A percentile compares a stretch with the other conserved stretches of the same genome.
Conservation (phyloP, 2,113 vertebrate genomes). For the Malurus elegans region DNA sequence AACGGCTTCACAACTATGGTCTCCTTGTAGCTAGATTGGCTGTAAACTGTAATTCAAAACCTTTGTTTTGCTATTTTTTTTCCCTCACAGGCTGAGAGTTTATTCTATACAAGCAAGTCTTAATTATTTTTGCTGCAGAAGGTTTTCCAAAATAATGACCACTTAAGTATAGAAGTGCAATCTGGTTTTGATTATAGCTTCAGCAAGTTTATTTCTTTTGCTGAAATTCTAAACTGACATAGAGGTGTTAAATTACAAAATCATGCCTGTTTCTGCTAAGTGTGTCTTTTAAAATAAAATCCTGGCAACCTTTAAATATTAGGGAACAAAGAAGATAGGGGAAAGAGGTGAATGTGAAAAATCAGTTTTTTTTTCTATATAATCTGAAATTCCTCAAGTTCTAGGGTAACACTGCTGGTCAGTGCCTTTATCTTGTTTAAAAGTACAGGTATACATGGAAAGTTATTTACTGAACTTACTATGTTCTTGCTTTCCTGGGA, state of each 20-base stretch:
- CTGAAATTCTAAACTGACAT: background rate
- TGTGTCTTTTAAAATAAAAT: background rate
- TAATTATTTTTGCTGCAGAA: constrained; percentile 10
- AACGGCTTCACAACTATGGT: background rate
- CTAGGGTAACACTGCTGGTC: background rate
- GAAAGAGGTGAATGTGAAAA: background rate
- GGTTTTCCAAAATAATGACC: background rate
- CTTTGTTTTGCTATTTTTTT: background rate
- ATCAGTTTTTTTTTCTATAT: background rate
- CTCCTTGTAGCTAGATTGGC: background rate
- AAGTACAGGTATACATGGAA: background rate
- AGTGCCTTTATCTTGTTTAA: background rate
- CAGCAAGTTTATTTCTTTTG: background rate
- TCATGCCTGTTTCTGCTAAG: background rate
- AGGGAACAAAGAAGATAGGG: background rate
- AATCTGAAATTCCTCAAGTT: background rate
- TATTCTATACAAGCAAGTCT: background rate
- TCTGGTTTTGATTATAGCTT: constrained; percentile 40
- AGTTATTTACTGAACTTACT: background rate
- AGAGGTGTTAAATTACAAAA: background rate
- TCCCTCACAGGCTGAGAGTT: background rate
- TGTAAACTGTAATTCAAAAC: background rate
- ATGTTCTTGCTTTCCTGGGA: background rate
- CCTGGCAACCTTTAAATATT: background rate
- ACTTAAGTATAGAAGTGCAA: background rate